phyloP scores from a whole-genome alignment of 1,140 invertebrate genomes.

The Lucilia cuprina region DNA sequence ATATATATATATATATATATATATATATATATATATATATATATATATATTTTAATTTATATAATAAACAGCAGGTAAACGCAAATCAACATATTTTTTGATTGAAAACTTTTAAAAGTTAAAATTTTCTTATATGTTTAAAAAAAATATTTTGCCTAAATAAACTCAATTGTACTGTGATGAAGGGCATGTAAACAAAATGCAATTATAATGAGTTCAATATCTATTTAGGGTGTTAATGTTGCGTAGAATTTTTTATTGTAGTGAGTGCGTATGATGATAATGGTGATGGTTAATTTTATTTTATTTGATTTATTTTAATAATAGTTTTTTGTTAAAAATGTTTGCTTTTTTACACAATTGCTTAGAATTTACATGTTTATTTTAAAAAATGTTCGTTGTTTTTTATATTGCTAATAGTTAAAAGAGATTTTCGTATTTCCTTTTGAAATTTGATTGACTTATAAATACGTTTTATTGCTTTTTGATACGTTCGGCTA shows the following conservation, averaged over 20 bases:
- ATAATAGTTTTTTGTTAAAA: background rate
- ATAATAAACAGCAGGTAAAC: no score
- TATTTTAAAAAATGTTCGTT: background rate
- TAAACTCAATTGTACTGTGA: no score
- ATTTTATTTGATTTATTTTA: background rate
- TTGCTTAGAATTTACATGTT: conserved; percentile 23
- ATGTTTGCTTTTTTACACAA: background rate
- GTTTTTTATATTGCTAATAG: background rate
- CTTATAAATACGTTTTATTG: conserved; percentile 61
- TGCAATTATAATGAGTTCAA: no score
- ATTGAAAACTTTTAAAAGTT: no score
- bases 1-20: no score
- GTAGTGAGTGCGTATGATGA: background rate
- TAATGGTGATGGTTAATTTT: background rate
- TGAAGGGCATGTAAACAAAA: no score
- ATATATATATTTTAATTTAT: no score
- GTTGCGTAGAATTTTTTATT: background rate
- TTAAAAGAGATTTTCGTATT: background rate
- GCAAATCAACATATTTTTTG: no score
- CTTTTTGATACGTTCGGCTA: conserved; percentile 59
- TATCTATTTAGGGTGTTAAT: no score
- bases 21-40: no score
- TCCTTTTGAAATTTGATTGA: conserved; percentile 1
- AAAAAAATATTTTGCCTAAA: no score
- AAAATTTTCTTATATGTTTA: no score